phyloP scores from a whole-genome alignment of 2,797 vertebrate genomes.

The Bufotes viridis region DNA sequence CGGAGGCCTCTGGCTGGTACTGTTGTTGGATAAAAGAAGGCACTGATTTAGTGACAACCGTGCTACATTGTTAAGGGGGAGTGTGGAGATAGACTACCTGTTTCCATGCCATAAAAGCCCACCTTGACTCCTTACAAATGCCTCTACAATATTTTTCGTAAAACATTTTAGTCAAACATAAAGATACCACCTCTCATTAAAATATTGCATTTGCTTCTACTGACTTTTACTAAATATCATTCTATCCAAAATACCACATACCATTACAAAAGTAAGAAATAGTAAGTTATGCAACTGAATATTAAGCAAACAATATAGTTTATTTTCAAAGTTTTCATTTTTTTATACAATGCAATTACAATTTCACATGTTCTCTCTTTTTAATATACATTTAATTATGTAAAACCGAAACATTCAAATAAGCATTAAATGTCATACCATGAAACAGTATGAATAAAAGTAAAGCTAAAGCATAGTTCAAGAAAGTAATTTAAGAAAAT shows the following conservation, averaged over 20 bases:
- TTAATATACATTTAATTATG: conserved; percentile 3
- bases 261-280: not conserved
- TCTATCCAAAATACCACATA: not conserved
- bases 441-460: conserved; percentile 19
- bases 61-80: too few relatives aligned
- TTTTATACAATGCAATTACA: not conserved
- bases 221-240: not conserved
- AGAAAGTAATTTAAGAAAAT: conserved; percentile 22
- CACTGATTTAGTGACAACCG: too few relatives aligned
- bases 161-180: too few relatives aligned
- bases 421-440: not conserved
- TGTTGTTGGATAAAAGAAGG: not conserved
- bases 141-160: not conserved
- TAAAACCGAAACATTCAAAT: conserved; percentile 8
- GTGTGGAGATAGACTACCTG: not conserved
- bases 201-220: too few relatives aligned
- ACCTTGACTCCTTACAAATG: not conserved
- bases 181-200: too few relatives aligned
- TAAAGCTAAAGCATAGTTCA: conserved; percentile 6
- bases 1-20: not conserved
- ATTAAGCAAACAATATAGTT: not conserved
- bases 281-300: not conserved
- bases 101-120: not conserved
- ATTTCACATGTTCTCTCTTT: not conserved
- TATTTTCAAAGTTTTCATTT: not conserved